Conservation (phyloP, 2,113 vertebrate species). For the Dolichotis patagonum region DNA sequence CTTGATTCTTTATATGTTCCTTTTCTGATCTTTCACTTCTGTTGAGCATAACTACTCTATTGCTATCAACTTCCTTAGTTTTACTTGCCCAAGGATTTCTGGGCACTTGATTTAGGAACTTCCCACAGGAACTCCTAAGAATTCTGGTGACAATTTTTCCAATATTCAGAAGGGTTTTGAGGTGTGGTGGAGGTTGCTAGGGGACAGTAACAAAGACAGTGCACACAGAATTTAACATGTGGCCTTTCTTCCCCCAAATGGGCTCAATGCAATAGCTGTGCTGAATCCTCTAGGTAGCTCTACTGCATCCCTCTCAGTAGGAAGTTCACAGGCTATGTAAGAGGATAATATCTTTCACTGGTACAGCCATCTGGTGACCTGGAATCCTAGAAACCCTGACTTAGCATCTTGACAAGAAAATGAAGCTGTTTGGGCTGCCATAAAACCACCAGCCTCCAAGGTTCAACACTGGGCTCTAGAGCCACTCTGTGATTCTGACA, state of each 20-base stretch:
- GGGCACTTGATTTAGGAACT: background rate
- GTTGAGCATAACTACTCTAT: background rate
- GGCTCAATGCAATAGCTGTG: background rate
- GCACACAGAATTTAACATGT: background rate
- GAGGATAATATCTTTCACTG: background rate
- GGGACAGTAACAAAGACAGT: background rate
- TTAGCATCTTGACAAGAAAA: background rate
- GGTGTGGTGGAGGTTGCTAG: background rate
- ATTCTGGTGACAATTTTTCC: background rate
- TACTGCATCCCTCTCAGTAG: background rate
- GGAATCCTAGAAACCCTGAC: background rate
- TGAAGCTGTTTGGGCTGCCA: background rate
- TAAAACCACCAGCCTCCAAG: background rate
- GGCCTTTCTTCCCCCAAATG: background rate
- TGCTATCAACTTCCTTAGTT: background rate
- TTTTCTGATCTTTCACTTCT: background rate
- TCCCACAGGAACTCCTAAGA: background rate
- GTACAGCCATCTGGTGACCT: background rate
- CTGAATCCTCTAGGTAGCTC: background rate
- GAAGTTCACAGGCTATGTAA: background rate
- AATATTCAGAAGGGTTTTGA: background rate
- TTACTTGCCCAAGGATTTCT: background rate
- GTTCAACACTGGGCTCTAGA: background rate
- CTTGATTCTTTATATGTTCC: background rate
- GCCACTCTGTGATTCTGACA: background rate